Evolutionary conservation across 2,888 invertebrate genomes (phyloP).

Genomic region (Dimorphilus gyrociliatus): DNA sequence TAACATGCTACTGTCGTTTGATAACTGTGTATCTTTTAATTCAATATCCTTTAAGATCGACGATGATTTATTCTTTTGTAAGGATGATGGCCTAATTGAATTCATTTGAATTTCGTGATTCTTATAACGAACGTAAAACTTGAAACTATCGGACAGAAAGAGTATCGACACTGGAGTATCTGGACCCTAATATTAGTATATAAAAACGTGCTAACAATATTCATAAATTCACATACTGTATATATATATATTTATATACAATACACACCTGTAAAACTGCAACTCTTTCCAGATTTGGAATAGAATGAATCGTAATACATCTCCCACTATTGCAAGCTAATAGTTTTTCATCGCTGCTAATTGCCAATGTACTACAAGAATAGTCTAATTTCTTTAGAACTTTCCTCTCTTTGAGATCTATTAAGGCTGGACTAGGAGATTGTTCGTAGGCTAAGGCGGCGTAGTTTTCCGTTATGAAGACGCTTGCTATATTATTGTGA

Average conservation of each 20-base stretch:
- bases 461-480: constrained; percentile 17
- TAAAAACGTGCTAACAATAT: too few species aligned
- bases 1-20: constrained; percentile 11
- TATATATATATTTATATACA: too few species aligned
- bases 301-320: constrained; percentile 14
- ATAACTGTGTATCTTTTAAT: constrained; percentile 9
- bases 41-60: constrained; percentile 19
- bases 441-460: constrained; percentile 17
- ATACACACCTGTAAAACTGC: too few species aligned
- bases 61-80: too few species aligned
- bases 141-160: constrained; percentile 14
- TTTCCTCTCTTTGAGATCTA: constrained; percentile 17
- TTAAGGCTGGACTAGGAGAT: constrained; percentile 18
- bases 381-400: constrained; percentile 19
- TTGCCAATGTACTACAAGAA: constrained; percentile 17
- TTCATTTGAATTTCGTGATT: constrained; percentile 16
- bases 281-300: constrained; percentile 21
- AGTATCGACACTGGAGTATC: constrained; percentile 17
- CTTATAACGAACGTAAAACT: constrained; percentile 18
- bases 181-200: constrained; percentile 14
- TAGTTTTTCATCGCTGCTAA: constrained; percentile 18
- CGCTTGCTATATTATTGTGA: constrained; percentile 3
- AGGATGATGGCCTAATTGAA: too few species aligned
- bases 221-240: too few species aligned
- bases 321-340: constrained; percentile 18